A percentile compares a stretch with the other conserved stretches of the same genome.
phyloP scores from a whole-genome alignment of 2,888 invertebrate species.

The Dynastes tityus region DNA sequence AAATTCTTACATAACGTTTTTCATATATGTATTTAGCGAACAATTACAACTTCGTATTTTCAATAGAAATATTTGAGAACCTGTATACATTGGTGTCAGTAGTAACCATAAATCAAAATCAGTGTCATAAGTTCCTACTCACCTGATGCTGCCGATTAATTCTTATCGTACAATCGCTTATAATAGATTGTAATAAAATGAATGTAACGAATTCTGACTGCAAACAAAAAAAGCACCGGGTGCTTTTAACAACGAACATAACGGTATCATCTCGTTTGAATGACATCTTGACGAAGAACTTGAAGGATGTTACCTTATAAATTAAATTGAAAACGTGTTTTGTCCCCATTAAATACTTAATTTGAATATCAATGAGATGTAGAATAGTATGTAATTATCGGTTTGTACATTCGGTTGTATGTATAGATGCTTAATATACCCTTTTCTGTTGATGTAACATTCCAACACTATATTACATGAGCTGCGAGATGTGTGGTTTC shows the following conservation, averaged over 20 bases:
- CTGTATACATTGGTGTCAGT: conserved; percentile 4
- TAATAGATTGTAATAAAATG: conserved; percentile 23
- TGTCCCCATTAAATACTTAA: conserved; percentile 6
- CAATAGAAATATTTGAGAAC: not conserved
- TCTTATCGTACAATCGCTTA: conserved; percentile 18
- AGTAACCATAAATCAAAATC: conserved; percentile 26
- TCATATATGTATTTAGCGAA: not conserved
- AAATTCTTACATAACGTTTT: not conserved
- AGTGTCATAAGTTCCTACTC: conserved; percentile 9
- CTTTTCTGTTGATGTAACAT: not conserved
- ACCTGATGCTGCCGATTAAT: conserved; percentile 33
- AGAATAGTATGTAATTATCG: conserved; percentile 1
- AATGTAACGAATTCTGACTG: conserved; percentile 7
- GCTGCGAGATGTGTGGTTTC: too few species aligned
- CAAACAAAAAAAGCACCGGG: not conserved
- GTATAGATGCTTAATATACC: not conserved
- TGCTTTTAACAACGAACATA: conserved; percentile 27
- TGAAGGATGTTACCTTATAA: conserved; percentile 2
- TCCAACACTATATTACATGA: not conserved
- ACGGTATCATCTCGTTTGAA: conserved; percentile 27
- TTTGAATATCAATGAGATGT: conserved; percentile 13
- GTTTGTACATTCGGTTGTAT: not conserved
- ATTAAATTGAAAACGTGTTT: conserved; percentile 9
- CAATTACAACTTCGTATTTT: not conserved
- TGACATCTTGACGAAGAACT: conserved; percentile 29